Conservation (phyloP, 2,113 vertebrate genomes). For the Centropristis striata region DNA sequence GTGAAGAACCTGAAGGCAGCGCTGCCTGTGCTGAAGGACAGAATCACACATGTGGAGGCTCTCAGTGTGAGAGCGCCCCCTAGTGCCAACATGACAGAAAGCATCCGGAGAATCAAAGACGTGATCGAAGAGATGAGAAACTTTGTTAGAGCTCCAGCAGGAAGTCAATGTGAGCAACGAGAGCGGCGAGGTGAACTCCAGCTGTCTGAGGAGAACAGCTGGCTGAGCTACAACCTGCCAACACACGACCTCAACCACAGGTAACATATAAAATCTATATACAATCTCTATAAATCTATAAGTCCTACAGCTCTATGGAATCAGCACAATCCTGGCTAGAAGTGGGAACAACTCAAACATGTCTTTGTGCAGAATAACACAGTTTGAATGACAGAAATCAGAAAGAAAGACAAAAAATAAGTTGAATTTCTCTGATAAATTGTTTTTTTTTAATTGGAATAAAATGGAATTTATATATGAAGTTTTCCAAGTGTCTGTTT, state of each 20-base stretch:
- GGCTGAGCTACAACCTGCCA: conserved; percentile 85
- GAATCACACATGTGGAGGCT: conserved; percentile 85
- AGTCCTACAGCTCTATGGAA: too few relatives aligned
- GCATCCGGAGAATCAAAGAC: conserved; percentile 88
- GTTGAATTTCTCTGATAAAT: too few relatives aligned
- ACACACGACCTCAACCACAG: conserved; percentile 79
- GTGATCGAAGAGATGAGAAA: conserved; percentile 90
- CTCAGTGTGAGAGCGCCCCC: conserved; percentile 82
- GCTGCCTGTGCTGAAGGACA: conserved; percentile 78
- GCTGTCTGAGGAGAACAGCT: conserved; percentile 85
- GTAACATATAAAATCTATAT: too few relatives aligned
- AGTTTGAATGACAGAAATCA: too few relatives aligned
- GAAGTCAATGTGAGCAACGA: conserved; percentile 42
- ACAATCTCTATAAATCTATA: too few relatives aligned
- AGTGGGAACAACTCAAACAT: too few relatives aligned
- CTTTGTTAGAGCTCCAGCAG: conserved; percentile 80
- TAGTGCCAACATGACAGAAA: conserved; percentile 88
- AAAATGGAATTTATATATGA: too few relatives aligned
- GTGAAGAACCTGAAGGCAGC: conserved; percentile 85
- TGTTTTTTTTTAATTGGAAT: too few relatives aligned
- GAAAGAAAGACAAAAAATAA: too few relatives aligned
- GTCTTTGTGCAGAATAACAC: too few relatives aligned
- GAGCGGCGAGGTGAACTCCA: conserved; percentile 73
- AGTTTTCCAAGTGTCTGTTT: too few relatives aligned
- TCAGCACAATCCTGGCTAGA: too few relatives aligned